phyloP scores from a whole-genome alignment of 2,797 vertebrate species.

The Tadarida brasiliensis region DNA sequence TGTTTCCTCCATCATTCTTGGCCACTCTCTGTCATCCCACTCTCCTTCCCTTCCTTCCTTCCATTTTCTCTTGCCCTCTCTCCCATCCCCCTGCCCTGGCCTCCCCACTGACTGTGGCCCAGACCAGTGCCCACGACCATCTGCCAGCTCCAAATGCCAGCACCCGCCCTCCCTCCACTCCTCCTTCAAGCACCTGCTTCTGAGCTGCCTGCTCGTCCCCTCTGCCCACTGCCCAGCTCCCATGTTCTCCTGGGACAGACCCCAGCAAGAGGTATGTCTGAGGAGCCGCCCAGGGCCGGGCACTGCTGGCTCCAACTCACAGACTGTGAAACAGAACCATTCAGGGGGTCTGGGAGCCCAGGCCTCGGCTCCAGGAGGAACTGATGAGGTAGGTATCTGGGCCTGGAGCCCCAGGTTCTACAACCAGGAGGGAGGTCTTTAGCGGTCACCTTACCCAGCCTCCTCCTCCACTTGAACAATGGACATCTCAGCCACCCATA shows the following conservation, averaged over 20 bases:
- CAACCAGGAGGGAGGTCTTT: not conserved
- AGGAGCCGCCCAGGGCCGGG: not conserved
- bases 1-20: not conserved
- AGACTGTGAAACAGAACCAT: not conserved
- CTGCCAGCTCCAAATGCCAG: conserved; percentile 66
- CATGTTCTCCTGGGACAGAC: not conserved
- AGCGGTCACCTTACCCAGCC: not conserved
- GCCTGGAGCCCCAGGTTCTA: not conserved
- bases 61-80: not conserved
- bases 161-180: conserved; percentile 11
- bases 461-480: not conserved
- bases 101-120: conserved; percentile 65
- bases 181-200: conserved; percentile 72
- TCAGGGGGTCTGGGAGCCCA: not conserved
- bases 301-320: not conserved
- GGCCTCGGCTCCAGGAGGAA: not conserved
- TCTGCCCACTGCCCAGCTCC: not conserved
- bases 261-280: not conserved
- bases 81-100: conserved; percentile 36
- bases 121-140: conserved; percentile 77
- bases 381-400: not conserved
- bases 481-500: not conserved
- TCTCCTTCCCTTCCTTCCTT: not conserved
- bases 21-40: not conserved
- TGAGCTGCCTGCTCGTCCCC: not conserved